Conservation (phyloP, 2,113 vertebrate genomes). For the Argyrosomus japonicus region DNA sequence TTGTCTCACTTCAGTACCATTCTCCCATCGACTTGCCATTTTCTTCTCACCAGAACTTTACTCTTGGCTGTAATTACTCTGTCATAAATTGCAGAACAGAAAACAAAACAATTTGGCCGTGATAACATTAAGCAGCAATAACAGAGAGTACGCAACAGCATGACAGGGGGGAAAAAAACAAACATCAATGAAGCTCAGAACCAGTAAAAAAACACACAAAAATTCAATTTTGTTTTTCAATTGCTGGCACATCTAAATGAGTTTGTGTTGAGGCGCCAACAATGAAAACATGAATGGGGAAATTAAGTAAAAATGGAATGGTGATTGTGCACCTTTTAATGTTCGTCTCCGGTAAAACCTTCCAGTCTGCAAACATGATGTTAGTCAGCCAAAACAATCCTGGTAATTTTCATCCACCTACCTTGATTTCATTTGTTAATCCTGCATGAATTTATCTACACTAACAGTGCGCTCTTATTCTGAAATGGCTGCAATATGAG, state of each 20-base stretch:
- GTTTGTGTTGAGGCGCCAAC: neutral
- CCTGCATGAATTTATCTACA: neutral
- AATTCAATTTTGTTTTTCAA: slow-evolving; percentile 28
- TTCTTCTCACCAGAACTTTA: neutral
- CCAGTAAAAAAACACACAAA: neutral
- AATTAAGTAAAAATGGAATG: neutral
- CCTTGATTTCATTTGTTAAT: slow-evolving; percentile 1
- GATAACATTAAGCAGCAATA: slow-evolving; percentile 8
- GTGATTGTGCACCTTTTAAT: neutral
- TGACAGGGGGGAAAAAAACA: neutral
- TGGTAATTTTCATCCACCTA: neutral
- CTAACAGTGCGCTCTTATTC: neutral
- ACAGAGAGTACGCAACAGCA: neutral
- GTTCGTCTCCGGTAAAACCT: neutral
- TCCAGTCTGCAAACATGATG: neutral
- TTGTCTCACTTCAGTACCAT: neutral
- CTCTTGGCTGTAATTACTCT: neutral
- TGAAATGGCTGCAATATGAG: neutral
- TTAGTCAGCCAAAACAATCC: neutral
- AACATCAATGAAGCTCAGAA: neutral
- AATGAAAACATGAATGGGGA: neutral
- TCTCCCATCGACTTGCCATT: neutral
- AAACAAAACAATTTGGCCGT: slow-evolving; percentile 6
- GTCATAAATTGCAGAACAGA: neutral
- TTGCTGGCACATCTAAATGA: neutral